A percentile compares a stretch with the other conserved stretches of the same genome.
phyloP scores from a whole-genome alignment of 1,140 invertebrate genomes.

The Ridgeia piscesae region DNA sequence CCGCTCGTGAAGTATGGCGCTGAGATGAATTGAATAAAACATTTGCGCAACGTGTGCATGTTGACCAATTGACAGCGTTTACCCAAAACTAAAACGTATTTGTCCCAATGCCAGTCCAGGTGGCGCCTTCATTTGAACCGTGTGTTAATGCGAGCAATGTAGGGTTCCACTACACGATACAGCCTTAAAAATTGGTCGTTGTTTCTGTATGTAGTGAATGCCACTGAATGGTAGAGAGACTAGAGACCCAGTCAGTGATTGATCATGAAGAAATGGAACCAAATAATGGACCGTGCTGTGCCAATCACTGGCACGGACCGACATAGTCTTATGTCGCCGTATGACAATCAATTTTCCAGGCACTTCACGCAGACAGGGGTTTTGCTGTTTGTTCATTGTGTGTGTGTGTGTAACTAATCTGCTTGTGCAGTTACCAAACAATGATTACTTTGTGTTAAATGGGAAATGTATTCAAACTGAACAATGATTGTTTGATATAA shows the following conservation, averaged over 20 bases:
- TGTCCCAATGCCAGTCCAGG: background rate
- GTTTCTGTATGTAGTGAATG: background rate
- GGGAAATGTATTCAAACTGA: background rate
- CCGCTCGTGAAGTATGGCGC: too few relatives aligned
- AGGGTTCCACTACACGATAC: background rate
- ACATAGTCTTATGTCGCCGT: background rate
- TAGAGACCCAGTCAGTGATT: background rate
- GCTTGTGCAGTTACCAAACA: background rate
- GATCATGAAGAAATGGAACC: background rate
- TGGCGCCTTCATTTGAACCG: background rate
- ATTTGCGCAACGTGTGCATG: too few relatives aligned
- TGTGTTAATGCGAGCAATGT: background rate
- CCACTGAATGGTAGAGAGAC: too few relatives aligned
- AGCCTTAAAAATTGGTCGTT: background rate
- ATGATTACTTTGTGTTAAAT: background rate
- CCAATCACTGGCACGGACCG: too few relatives aligned
- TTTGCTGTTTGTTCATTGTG: background rate
- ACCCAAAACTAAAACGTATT: too few relatives aligned
- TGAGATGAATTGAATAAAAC: too few relatives aligned
- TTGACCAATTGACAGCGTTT: too few relatives aligned
- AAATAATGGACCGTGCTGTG: background rate
- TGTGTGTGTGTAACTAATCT: background rate
- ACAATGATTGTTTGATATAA: too few relatives aligned
- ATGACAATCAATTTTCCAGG: background rate
- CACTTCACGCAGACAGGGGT: background rate